Percentiles rank a stretch among this genome's conserved stretches.
Conservation (phyloP, 2,888 invertebrate species). For the Listrodromus nycthemerus region DNA sequence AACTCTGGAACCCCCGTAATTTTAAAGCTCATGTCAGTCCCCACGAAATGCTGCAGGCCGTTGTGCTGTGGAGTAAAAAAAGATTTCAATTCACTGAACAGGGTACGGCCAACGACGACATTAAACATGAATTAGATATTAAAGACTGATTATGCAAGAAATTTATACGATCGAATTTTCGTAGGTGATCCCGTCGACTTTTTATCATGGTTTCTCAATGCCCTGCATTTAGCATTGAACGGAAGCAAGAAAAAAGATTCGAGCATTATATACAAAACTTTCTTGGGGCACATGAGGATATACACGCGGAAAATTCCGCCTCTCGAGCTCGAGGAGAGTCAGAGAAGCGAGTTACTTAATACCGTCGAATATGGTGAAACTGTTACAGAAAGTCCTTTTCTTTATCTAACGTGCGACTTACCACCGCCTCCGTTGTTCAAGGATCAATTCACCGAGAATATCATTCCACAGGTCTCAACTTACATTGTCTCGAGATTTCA, state of each 20-base stretch:
- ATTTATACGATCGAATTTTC: constrained; percentile 60
- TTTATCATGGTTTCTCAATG: constrained; percentile 98
- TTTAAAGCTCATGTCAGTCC: constrained; percentile 99
- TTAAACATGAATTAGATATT: constrained; percentile 5
- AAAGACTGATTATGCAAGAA: not conserved
- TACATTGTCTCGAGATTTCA: not conserved
- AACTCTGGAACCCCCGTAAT: constrained; percentile 99
- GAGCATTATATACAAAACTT: constrained; percentile 97
- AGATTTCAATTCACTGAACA: constrained; percentile 99
- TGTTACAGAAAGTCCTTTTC: constrained; percentile 95
- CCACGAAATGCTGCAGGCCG: constrained; percentile 99
- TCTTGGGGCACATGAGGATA: constrained; percentile 96
- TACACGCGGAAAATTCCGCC: constrained; percentile 97
- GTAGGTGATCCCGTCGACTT: constrained; percentile 98
- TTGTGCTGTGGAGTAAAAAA: constrained; percentile 98
- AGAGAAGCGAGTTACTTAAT: constrained; percentile 91
- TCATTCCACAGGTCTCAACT: constrained; percentile 95
- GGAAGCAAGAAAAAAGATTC: constrained; percentile 95
- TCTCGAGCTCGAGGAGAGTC: constrained; percentile 95
- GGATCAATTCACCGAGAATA: constrained; percentile 99
- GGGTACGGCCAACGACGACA: constrained; percentile 86
- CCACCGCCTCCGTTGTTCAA: constrained; percentile 99
- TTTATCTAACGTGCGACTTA: constrained; percentile 98
- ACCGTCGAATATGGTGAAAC: constrained; percentile 95
- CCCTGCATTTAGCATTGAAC: constrained; percentile 96